phyloP scores from a whole-genome alignment of 1,140 invertebrate genomes.

The Chionoecetes opilio region DNA sequence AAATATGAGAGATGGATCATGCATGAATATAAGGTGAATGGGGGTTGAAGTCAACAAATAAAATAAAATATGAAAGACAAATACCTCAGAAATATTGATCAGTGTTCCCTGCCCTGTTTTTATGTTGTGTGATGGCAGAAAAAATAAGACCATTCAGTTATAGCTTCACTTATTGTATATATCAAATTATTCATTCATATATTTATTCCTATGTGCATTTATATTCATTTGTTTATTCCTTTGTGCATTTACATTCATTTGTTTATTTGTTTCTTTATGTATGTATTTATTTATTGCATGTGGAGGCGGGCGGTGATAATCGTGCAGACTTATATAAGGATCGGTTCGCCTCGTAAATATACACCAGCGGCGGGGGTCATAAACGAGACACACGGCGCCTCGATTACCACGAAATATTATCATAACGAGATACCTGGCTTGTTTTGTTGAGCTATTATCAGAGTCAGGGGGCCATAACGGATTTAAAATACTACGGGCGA shows the following conservation, averaged over 20 bases:
- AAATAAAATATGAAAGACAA: no score
- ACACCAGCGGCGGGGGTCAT: slow-evolving; percentile 22
- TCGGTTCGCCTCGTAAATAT: not conserved
- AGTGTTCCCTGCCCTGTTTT: no score
- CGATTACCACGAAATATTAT: slow-evolving; percentile 21
- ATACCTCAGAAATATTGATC: no score
- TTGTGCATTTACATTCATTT: not conserved
- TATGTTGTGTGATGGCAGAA: no score
- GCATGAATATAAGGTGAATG: no score
- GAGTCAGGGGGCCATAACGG: not conserved
- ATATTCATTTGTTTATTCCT: not conserved
- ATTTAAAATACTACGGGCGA: not conserved
- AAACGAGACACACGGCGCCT: slow-evolving; percentile 15
- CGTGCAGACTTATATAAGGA: not conserved
- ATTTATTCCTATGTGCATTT: not conserved
- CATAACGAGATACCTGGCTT: not conserved
- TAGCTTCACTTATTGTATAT: no score
- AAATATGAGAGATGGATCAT: no score
- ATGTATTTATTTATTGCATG: not conserved
- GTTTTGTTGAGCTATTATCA: slow-evolving; percentile 2
- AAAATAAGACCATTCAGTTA: no score
- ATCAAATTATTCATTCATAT: not conserved
- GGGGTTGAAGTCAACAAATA: no score
- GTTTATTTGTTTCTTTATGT: not conserved
- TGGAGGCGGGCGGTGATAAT: not conserved